Evolutionary conservation across 1,140 invertebrate genomes (phyloP).

Genomic region (Saccostrea glomerata): DNA sequence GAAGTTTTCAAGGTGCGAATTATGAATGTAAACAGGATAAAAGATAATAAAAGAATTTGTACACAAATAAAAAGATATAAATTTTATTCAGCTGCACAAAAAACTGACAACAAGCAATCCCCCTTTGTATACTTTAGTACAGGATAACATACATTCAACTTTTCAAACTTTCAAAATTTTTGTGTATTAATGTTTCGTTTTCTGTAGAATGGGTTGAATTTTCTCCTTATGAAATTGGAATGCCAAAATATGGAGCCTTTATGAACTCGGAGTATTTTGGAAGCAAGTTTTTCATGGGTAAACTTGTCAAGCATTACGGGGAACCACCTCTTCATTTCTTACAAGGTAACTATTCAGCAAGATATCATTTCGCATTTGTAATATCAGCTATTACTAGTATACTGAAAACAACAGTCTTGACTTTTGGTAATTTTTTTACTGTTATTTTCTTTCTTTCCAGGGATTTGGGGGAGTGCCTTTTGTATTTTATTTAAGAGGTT

Average conservation of each 20-base stretch:
- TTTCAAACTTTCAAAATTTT: too few relatives aligned
- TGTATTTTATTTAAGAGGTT: constrained; percentile 80
- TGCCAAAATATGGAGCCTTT: constrained; percentile 81
- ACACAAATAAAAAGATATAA: too few relatives aligned
- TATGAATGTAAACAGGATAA: neutral
- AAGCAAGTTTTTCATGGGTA: constrained; percentile 80
- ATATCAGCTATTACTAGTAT: too few relatives aligned
- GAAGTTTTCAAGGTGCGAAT: constrained; percentile 78
- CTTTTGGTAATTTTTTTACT: too few relatives aligned
- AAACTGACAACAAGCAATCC: too few relatives aligned
- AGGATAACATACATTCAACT: too few relatives aligned
- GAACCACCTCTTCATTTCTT: constrained; percentile 78
- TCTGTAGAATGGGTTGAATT: constrained; percentile 81
- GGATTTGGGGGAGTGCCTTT: constrained; percentile 82
- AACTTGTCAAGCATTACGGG: constrained; percentile 77
- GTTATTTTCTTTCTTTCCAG: constrained; percentile 57
- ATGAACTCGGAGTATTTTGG: constrained; percentile 80
- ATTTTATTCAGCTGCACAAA: too few relatives aligned
- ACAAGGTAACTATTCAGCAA: constrained; percentile 65
- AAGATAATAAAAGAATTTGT: too few relatives aligned
- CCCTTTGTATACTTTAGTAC: too few relatives aligned
- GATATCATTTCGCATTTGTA: neutral
- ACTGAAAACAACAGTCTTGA: too few relatives aligned
- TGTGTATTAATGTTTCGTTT: neutral
- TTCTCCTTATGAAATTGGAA: constrained; percentile 80